Evolutionary conservation across 2,797 vertebrate species (phyloP).

Genomic region (Urophycis tenuis): DNA sequence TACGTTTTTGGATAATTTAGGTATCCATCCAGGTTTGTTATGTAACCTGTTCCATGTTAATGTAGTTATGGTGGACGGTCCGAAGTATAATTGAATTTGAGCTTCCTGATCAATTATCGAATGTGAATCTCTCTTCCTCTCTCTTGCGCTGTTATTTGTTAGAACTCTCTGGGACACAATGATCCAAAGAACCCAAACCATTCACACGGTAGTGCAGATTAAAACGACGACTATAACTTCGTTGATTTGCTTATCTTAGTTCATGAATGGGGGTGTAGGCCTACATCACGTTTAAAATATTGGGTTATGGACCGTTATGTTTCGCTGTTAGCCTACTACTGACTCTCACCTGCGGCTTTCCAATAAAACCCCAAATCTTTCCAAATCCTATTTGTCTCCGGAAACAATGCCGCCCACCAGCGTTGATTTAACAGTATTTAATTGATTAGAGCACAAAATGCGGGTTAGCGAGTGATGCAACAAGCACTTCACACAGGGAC

Average conservation of each 20-base stretch:
- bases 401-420: background rate
- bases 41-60: background rate
- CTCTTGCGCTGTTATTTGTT: too few species aligned
- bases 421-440: constrained; percentile 1
- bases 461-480: background rate
- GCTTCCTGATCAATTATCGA: background rate
- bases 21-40: background rate
- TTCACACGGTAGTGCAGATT: too few species aligned
- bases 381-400: background rate
- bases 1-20: too few species aligned
- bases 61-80: background rate
- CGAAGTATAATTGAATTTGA: too few species aligned
- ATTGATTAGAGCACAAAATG: background rate
- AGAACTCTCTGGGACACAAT: too few species aligned
- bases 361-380: background rate
- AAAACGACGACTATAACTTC: too few species aligned
- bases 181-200: too few species aligned
- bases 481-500: background rate
- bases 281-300: too few species aligned
- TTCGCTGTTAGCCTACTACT: background rate
- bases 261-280: too few species aligned
- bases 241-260: too few species aligned
- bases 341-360: background rate
- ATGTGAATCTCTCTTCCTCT: background rate
- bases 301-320: background rate